These are phyloP conservation scores for Melanaphis sacchari DNA, from an alignment of 1,140 invertebrate species.

Conservation along the genomic window DNA sequence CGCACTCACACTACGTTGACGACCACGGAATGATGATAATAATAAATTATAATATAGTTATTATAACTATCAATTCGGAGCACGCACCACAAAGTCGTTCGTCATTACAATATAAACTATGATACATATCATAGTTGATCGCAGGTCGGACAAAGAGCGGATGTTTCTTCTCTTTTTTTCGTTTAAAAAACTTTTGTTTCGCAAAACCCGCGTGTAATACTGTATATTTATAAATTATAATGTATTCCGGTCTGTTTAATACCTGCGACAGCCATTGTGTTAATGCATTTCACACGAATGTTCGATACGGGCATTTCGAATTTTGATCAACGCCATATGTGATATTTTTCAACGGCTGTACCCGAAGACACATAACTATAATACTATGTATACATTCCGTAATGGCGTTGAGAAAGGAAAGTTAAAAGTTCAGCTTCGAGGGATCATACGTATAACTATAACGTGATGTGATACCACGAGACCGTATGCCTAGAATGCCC, in stretches of 20 bases:
- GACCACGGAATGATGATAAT: background rate
- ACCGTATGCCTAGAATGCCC: background rate
- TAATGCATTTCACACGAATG: background rate
- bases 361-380: background rate
- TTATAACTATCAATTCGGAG: background rate
- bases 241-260: background rate
- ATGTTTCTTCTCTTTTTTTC: background rate
- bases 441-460: background rate
- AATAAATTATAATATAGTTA: conserved; percentile 1
- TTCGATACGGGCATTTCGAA: background rate
- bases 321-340: background rate
- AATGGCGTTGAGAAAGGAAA: background rate
- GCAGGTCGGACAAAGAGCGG: background rate
- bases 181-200: background rate
- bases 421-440: background rate
- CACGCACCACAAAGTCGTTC: background rate
- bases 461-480: background rate
- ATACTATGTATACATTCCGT: background rate
- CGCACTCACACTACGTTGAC: background rate
- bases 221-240: background rate
- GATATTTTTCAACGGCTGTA: background rate
- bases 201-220: background rate
- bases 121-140: background rate
- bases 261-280: background rate
- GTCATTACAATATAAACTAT: background rate